These are phyloP conservation scores for Dolomedes plantarius DNA, from an alignment of 2,888 invertebrate species.

Conservation along the genomic window DNA sequence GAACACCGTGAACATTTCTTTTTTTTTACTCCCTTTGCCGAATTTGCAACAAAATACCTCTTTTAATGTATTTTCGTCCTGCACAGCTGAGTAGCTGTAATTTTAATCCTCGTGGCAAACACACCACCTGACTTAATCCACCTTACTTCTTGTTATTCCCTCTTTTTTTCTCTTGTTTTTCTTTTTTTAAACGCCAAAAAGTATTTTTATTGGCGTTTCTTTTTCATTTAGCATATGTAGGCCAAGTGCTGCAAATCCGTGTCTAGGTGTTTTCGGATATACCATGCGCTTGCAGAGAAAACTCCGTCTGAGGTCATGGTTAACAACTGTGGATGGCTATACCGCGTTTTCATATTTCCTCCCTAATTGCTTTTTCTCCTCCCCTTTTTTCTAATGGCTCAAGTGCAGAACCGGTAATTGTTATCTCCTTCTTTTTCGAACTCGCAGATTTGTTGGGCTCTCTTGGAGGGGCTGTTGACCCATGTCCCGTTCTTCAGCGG, in stretches of 20 bases:
- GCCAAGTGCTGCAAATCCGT: not conserved
- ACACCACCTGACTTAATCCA: not conserved
- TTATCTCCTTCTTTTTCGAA: not conserved
- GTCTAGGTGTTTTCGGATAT: constrained; percentile 5
- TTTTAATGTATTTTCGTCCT: not conserved
- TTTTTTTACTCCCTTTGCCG: no score
- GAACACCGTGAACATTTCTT: no score
- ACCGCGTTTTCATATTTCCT: not conserved
- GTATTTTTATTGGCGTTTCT: not conserved
- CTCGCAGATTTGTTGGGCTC: not conserved
- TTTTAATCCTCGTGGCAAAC: not conserved
- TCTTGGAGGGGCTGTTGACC: not conserved
- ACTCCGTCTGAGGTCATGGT: constrained; percentile 3
- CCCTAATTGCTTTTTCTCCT: not conserved
- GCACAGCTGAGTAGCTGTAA: not conserved
- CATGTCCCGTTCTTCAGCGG: not conserved
- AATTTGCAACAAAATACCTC: no score
- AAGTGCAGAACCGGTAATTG: not conserved
- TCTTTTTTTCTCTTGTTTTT: not conserved
- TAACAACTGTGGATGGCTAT: constrained; percentile 12
- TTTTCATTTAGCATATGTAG: not conserved
- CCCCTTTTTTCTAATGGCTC: not conserved
- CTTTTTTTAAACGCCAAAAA: no score
- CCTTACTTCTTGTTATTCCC: not conserved
- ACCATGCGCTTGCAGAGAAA: constrained; percentile 3